Evolutionary conservation across 2,113 vertebrate genomes (phyloP).

Genomic region (Cinclus mexicanus): DNA sequence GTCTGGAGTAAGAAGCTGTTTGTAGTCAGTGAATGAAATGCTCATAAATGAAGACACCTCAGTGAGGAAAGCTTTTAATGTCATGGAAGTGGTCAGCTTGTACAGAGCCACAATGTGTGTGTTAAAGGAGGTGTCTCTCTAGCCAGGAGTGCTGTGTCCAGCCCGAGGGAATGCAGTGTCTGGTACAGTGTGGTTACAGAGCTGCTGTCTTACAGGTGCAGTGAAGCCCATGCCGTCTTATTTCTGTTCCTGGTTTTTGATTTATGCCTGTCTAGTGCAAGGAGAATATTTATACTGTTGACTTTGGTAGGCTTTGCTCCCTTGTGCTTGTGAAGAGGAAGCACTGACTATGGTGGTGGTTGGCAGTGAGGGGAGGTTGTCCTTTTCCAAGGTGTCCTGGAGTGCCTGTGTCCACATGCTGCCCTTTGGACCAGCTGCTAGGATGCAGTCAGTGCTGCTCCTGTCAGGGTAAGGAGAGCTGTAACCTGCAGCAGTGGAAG

Average conservation of each 20-base stretch:
- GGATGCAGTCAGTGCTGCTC: background rate
- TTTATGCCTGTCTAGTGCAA: background rate
- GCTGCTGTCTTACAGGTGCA: background rate
- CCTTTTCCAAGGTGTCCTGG: background rate
- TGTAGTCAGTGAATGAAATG: slow-evolving; percentile 2
- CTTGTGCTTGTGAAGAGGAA: background rate
- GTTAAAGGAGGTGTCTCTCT: background rate
- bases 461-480: background rate
- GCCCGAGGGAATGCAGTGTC: background rate
- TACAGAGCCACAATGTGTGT: background rate
- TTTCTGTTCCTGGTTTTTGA: background rate
- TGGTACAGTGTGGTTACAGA: background rate
- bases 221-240: background rate
- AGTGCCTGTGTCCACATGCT: background rate
- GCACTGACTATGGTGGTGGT: fast-evolving
- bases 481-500: background rate
- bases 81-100: background rate
- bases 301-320: background rate
- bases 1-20: background rate
- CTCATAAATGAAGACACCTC: background rate
- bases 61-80: background rate
- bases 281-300: background rate
- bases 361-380: background rate
- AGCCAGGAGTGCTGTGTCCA: background rate
- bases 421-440: background rate